Evolutionary conservation across 2,113 vertebrate species (phyloP), one percentile per base, ranked within the genome.

Genomic region (Ceyx cyanopectus): DNA sequence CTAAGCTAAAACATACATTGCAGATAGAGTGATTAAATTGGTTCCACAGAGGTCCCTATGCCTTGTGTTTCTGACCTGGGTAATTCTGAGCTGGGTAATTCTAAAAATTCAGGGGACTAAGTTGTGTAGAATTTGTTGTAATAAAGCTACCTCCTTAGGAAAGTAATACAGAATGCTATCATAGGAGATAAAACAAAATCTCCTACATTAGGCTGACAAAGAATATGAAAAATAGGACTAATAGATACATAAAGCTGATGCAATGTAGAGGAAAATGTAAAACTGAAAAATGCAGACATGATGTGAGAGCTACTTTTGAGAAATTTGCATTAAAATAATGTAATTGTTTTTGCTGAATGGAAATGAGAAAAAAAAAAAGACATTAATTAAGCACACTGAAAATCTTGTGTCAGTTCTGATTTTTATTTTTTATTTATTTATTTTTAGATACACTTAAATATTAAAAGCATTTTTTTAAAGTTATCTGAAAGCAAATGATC

Each of bases 221-320:
- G 23, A 54, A 6, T 34, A 17, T 81, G 45, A 67, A 90, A 63
- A 88, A 50, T 34, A 70, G 30, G 19, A 43, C 30, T 88, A 69
- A 51, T 34, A 67, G 29, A 50, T 70, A 34, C 8, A 57, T n/a
- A 43, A 67, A 85, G 40, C 30, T 96, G 93, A 93, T 91, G 90
- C 73, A 96, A 94, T 60, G 5, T 20, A 70, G 26, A 40, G 91
- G 87, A 90, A 95, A 95, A 73, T 65, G 77, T 92, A 34, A 70
- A 69, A 32, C 43, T 88, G 32, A 81, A 90, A 80, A 85, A 63
- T 56, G 15, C 32, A 91, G 85, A 60, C 43, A 22, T 56, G 43
- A 87, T 63, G 32, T 90, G 82, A 77, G 65, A 93, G 82, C 78
- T 48, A n/a, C 5, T 56, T 74, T 88, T 83, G 18, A 92, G 37